These are phyloP conservation scores for Zaprionus taronus DNA, from an alignment of 1,140 invertebrate genomes.

Conservation along the genomic window DNA sequence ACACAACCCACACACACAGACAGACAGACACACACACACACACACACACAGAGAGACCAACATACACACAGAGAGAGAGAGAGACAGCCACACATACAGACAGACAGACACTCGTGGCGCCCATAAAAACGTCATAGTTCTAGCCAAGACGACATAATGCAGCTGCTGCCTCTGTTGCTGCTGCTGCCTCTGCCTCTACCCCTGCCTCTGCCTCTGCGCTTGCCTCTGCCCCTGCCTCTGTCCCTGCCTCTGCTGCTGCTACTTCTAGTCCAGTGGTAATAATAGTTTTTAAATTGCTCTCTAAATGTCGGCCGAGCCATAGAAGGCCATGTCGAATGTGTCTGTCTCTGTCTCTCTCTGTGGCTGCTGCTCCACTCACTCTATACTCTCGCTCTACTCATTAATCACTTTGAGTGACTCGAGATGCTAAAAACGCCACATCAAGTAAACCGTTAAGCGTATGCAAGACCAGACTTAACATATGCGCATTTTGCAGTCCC, in stretches of 20 bases:
- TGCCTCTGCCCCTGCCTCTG: too few species aligned
- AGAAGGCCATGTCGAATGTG: slow-evolving; percentile 45
- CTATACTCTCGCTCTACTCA: slow-evolving; percentile 35
- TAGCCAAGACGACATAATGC: slow-evolving; percentile 48
- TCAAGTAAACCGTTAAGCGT: slow-evolving; percentile 73
- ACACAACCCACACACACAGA: slow-evolving; percentile 48
- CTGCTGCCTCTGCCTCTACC: background rate
- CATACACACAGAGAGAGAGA: background rate
- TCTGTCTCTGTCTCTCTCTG: slow-evolving; percentile 18
- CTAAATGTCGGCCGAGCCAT: slow-evolving; percentile 58
- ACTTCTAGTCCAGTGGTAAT: slow-evolving; percentile 1
- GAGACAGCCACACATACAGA: background rate
- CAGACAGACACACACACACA: slow-evolving; percentile 1
- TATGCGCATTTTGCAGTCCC: slow-evolving; percentile 65
- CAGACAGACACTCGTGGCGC: slow-evolving; percentile 52
- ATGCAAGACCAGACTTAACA: slow-evolving; percentile 68
- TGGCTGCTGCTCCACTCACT: slow-evolving; percentile 11
- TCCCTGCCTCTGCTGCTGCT: too few species aligned
- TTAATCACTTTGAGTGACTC: slow-evolving; percentile 60
- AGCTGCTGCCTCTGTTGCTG: slow-evolving; percentile 29
- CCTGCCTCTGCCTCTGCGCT: background rate
- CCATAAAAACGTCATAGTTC: slow-evolving; percentile 73
- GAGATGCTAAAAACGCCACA: slow-evolving; percentile 49
- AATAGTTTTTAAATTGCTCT: slow-evolving; percentile 78
- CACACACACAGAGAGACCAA: background rate